phyloP scores from a whole-genome alignment of 2,797 vertebrate species.

The Bovichtus variegatus region DNA sequence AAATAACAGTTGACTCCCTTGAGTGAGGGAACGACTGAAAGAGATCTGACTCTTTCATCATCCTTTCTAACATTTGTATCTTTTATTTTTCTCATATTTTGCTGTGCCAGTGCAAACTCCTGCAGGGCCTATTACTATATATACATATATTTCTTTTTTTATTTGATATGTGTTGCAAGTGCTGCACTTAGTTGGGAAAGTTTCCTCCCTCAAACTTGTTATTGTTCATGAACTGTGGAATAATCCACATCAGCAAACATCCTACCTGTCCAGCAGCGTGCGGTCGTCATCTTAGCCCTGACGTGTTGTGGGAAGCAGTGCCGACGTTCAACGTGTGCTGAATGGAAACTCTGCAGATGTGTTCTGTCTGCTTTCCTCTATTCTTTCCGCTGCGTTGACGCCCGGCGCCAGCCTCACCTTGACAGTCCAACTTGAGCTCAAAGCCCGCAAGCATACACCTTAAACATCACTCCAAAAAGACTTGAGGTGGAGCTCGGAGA shows the following conservation, averaged over 20 bases:
- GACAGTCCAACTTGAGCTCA: constrained; percentile 15
- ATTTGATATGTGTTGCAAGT: constrained; percentile 15
- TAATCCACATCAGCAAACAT: constrained; percentile 16
- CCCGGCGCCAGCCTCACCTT: constrained; percentile 4
- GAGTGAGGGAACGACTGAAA: constrained; percentile 28
- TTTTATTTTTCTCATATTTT: constrained; percentile 27
- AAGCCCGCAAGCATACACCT: not conserved
- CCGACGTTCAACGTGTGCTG: constrained; percentile 3
- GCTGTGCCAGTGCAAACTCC: constrained; percentile 7
- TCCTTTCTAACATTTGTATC: constrained; percentile 22
- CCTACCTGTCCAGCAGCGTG: not conserved
- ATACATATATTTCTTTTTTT: not conserved
- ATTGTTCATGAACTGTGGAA: constrained; percentile 7
- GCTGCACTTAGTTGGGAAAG: constrained; percentile 6
- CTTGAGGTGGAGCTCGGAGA: not conserved
- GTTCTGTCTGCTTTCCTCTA: not conserved
- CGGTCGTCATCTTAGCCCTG: constrained; percentile 5
- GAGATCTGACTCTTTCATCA: constrained; percentile 40
- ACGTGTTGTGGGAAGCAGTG: constrained; percentile 17
- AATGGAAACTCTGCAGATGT: constrained; percentile 5
- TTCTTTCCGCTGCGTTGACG: not conserved
- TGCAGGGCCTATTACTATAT: constrained; percentile 26
- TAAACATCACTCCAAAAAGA: too few relatives aligned
- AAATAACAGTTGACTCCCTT: constrained; percentile 40
- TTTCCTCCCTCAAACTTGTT: constrained; percentile 26